A percentile compares a stretch with the other conserved stretches of the same genome.
Evolutionary conservation across 1,140 invertebrate genomes (phyloP).

Genomic region (Drosophila kurseongensis): DNA sequence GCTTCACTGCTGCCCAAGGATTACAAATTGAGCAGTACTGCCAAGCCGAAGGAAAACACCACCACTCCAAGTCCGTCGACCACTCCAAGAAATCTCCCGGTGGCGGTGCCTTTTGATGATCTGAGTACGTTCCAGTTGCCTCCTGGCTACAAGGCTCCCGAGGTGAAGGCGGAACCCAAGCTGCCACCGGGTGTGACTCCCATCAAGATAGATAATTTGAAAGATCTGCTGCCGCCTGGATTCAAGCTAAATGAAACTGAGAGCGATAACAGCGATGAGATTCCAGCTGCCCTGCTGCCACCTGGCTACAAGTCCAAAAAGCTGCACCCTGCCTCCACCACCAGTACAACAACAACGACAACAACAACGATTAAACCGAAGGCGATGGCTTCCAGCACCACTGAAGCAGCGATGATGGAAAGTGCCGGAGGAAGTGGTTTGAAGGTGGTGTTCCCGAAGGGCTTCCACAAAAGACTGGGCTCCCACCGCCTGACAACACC

Average conservation of each 20-base stretch:
- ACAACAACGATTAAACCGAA: conserved; percentile 49
- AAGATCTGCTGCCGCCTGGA: conserved; percentile 85
- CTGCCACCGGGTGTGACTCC: conserved; percentile 35
- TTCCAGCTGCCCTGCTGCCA: conserved; percentile 87
- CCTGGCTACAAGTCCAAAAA: conserved; percentile 86
- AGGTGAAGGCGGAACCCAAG: conserved; percentile 59
- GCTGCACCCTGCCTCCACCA: conserved; percentile 53
- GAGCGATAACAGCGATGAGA: conserved; percentile 84
- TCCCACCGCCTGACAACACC: conserved; percentile 87
- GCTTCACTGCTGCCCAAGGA: conserved; percentile 88
- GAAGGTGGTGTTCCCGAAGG: conserved; percentile 92
- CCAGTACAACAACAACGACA: conserved; percentile 61
- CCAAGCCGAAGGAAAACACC: conserved; percentile 54
- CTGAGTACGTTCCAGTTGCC: conserved; percentile 89
- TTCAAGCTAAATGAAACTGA: conserved; percentile 85
- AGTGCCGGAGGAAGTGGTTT: conserved; percentile 84
- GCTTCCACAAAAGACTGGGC: conserved; percentile 89
- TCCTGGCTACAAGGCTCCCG: conserved; percentile 86
- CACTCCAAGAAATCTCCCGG: conserved; percentile 21
- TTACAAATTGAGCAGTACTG: conserved; percentile 85
- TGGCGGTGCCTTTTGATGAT: conserved; percentile 80
- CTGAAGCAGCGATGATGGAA: conserved; percentile 19
- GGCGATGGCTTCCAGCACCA: conserved; percentile 62
- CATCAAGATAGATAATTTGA: conserved; percentile 82
- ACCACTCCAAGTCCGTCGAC: conserved; percentile 11